These are phyloP conservation scores for Propsilocerus akamusi DNA, from an alignment of 1,140 invertebrate genomes.

Conservation along the genomic window DNA sequence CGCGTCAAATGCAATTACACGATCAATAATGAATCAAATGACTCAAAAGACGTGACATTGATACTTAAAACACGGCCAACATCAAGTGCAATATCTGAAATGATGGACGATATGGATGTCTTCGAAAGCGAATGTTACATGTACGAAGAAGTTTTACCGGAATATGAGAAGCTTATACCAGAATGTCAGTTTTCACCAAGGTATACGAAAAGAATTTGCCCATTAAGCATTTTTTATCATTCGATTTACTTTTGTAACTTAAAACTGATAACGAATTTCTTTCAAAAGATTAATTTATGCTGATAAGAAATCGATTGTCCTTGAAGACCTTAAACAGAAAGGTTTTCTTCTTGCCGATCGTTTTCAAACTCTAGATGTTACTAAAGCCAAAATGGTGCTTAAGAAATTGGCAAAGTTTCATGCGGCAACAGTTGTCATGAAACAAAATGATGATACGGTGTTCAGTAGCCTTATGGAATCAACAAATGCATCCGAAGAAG, in stretches of 20 bases:
- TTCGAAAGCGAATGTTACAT: background rate
- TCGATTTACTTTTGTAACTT: background rate
- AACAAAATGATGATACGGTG: constrained; percentile 25
- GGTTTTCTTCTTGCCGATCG: constrained; percentile 33
- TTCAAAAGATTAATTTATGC: constrained; percentile 8
- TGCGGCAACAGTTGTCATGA: constrained; percentile 28
- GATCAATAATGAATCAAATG: background rate
- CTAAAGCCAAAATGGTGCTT: constrained; percentile 27
- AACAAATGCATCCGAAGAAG: constrained; percentile 7
- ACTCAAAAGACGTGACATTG: background rate
- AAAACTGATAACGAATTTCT: background rate
- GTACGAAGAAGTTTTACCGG: background rate
- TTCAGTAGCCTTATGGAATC: constrained; percentile 8
- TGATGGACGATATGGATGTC: background rate
- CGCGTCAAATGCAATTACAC: background rate
- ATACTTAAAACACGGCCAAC: background rate
- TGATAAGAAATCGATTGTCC: constrained; percentile 23
- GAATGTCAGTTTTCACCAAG: background rate
- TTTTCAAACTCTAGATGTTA: constrained; percentile 27
- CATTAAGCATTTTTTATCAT: background rate
- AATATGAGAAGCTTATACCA: background rate
- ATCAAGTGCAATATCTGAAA: background rate
- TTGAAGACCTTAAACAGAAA: constrained; percentile 29
- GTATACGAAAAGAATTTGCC: background rate
- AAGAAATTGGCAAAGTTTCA: constrained; percentile 31